Evolutionary conservation across 2,888 invertebrate genomes (phyloP), one percentile per base, ranked within the genome.

Genomic region (Sepioteuthis lessoniana): DNA sequence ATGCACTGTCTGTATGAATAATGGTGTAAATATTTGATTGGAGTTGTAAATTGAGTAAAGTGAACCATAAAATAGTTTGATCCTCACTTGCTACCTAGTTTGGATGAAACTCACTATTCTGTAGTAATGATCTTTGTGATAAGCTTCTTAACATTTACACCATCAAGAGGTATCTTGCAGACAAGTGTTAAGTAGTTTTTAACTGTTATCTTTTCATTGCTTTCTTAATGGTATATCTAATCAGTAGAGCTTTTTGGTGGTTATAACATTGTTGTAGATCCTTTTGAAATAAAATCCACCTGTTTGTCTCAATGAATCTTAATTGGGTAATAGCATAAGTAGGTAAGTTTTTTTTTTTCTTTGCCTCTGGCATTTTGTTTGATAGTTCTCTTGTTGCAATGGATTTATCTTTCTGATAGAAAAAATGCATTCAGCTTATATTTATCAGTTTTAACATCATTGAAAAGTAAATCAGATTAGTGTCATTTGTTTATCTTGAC

Each of bases 341-440:
- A 55, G 55, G 25, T 76, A 76, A 76, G 76, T n/a, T 35, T 76
- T 76, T 76, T n/a, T 76, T 10, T 76, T 76, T 55, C 19, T 55
- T 55, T 76, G 76, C 76, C 13, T 55, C 55, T 55, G 25, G n/a
- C 35, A 35, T n/a, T 76, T 35, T 76, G n/a, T 76, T n/a, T 76
- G 13, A n/a, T 76, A 76, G 19, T n/a, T 76, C n/a, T 76, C 10
- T n/a, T 76, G 76, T 76, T 76, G 76, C n/a, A 76, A n/a, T n/a
- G 76, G 76, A 76, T 76, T 76, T 76, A 76, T 76, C 76, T 76
- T 31, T 76, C 76, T 76, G n/a, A 13, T 76, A n/a, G n/a, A 35
- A 76, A n/a, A 42, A 76, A 76, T 76, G 76, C 76, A 76, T 76
- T 76, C 76, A 76, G 76, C 76, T 76, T 76, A 76, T 76, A 76